These are phyloP conservation scores for Trissolcus brochymenae DNA, from an alignment of 2,888 invertebrate species.

Conservation along the genomic window DNA sequence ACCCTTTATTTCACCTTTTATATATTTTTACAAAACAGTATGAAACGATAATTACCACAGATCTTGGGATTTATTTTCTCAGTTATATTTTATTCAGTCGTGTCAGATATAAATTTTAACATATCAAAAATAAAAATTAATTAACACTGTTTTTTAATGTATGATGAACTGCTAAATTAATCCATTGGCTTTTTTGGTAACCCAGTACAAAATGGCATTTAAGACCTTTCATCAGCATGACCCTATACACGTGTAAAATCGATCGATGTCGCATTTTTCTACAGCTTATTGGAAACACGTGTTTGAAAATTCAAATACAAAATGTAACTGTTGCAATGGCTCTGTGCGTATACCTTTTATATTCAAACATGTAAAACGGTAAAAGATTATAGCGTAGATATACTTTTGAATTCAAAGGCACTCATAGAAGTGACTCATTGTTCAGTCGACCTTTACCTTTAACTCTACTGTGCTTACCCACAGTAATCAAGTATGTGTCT, in stretches of 20 bases:
- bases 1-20: neutral
- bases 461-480: slow-evolving; percentile 26
- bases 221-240: slow-evolving; percentile 30
- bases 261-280: slow-evolving; percentile 35
- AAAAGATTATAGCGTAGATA: slow-evolving; percentile 15
- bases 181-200: neutral
- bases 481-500: slow-evolving; percentile 35
- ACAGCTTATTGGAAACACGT: slow-evolving; percentile 9
- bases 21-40: no score
- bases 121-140: no score
- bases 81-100: no score
- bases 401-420: slow-evolving; percentile 19
- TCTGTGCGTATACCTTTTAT: no score
- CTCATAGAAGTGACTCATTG: slow-evolving; percentile 22
- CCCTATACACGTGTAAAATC: slow-evolving; percentile 36
- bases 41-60: no score
- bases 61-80: no score
- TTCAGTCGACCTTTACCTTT: slow-evolving; percentile 47
- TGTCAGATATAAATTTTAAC: no score
- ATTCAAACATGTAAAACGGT: slow-evolving; percentile 7
- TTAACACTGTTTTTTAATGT: no score
- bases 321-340: neutral
- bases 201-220: slow-evolving; percentile 24
- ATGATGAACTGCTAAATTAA: no score
- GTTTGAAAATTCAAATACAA: slow-evolving; percentile 5